Percentiles rank a stretch among this genome's conserved stretches.
Conservation (phyloP, 2,113 vertebrate species). For the Onychostruthus taczanowskii region DNA sequence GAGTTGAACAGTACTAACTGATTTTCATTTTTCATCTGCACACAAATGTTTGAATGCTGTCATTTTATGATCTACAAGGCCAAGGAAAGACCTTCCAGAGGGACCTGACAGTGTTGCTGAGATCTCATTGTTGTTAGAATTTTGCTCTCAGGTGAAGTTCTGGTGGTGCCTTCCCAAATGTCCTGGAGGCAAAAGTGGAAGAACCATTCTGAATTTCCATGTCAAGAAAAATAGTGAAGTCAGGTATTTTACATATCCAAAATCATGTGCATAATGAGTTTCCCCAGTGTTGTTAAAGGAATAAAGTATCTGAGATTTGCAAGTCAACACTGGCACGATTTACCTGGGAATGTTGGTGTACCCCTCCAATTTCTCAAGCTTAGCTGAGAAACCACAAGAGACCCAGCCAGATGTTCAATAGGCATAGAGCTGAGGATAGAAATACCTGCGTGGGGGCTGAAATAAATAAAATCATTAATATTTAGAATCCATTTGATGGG, state of each 20-base stretch:
- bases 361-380: neutral
- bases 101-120: neutral
- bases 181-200: neutral
- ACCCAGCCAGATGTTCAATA: neutral
- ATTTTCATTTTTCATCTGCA: conserved; percentile 23
- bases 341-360: neutral
- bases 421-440: neutral
- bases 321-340: neutral
- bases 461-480: neutral
- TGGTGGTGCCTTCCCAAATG: neutral
- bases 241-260: neutral
- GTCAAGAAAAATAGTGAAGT: neutral
- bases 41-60: neutral
- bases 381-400: neutral
- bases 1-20: conserved; percentile 29
- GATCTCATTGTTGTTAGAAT: neutral
- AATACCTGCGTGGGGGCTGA: neutral
- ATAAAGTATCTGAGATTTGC: neutral
- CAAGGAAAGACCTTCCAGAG: neutral
- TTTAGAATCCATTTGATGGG: neutral
- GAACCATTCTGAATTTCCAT: neutral
- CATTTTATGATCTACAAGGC: neutral
- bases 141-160: neutral
- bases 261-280: neutral
- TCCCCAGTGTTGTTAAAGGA: neutral